Conservation (phyloP, 2,113 vertebrate genomes). For the Stigmatopora nigra region DNA sequence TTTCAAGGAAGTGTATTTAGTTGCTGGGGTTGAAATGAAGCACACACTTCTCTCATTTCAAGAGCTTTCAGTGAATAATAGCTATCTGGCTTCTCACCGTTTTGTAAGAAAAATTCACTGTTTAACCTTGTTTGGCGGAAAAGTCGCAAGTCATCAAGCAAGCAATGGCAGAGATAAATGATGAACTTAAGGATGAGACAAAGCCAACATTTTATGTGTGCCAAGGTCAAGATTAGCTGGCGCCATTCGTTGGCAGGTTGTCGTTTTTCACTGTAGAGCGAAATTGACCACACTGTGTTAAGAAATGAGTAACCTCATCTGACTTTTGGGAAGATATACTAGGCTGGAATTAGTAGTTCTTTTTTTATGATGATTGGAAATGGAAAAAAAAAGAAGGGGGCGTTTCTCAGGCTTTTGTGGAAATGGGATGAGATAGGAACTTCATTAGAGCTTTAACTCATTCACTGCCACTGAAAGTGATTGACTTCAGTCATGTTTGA, state of each 20-base stretch:
- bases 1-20: slow-evolving; percentile 16
- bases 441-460: not conserved
- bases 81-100: not conserved
- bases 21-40: slow-evolving; percentile 2
- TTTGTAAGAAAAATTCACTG: not conserved
- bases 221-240: slow-evolving; percentile 32
- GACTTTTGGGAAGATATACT: slow-evolving; percentile 9
- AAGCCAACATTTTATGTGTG: slow-evolving; percentile 12
- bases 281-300: slow-evolving; percentile 18
- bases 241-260: slow-evolving; percentile 23
- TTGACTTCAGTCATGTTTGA: too few relatives aligned
- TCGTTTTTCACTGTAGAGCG: slow-evolving; percentile 20
- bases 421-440: not conserved
- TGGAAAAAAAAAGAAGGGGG: not conserved
- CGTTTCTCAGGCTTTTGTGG: not conserved
- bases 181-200: slow-evolving; percentile 29
- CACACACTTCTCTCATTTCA: not conserved
- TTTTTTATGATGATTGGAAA: slow-evolving; percentile 4
- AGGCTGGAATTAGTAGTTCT: slow-evolving; percentile 10
- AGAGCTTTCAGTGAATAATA: not conserved
- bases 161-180: slow-evolving; percentile 26
- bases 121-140: slow-evolving; percentile 28
- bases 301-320: slow-evolving; percentile 28
- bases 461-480: too few relatives aligned
- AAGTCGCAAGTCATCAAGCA: slow-evolving; percentile 11